Conservation (phyloP, 2,888 invertebrate genomes). For the Julus scandinavius region DNA sequence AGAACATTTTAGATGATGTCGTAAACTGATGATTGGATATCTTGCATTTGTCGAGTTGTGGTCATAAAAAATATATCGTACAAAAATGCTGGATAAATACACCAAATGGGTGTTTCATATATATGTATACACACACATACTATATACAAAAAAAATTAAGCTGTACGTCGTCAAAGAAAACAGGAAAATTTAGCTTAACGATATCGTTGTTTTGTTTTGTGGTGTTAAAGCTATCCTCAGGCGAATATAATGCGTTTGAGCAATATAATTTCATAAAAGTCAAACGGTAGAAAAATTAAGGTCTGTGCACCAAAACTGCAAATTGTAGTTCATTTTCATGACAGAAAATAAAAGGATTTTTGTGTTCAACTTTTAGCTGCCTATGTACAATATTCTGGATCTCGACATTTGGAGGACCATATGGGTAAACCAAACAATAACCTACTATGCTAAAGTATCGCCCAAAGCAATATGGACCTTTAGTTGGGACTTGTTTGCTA, state of each 20-base stretch:
- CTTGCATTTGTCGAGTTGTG: not conserved
- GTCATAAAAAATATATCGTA: not conserved
- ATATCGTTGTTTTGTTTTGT: conserved; percentile 9
- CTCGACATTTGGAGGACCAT: not conserved
- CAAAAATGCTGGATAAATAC: not conserved
- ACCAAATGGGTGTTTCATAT: not conserved
- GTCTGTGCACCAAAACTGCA: not conserved
- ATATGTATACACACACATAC: no score
- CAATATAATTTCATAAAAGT: not conserved
- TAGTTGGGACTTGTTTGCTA: not conserved
- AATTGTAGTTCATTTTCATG: not conserved
- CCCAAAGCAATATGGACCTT: not conserved
- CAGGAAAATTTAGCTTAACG: conserved; percentile 11
- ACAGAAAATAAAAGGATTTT: conserved; percentile 12
- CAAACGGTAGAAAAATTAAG: not conserved
- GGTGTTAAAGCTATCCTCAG: not conserved
- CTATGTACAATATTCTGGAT: not conserved
- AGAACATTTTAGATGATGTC: not conserved
- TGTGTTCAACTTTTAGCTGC: not conserved
- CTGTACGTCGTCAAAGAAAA: not conserved
- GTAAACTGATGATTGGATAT: not conserved
- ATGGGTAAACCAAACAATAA: not conserved
- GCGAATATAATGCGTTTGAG: conserved; percentile 13
- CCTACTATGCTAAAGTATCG: not conserved
- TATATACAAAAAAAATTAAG: not conserved